These are phyloP conservation scores for Myioborus melanocephalus DNA, from an alignment of 2,797 vertebrate species.

Conservation along the genomic window DNA sequence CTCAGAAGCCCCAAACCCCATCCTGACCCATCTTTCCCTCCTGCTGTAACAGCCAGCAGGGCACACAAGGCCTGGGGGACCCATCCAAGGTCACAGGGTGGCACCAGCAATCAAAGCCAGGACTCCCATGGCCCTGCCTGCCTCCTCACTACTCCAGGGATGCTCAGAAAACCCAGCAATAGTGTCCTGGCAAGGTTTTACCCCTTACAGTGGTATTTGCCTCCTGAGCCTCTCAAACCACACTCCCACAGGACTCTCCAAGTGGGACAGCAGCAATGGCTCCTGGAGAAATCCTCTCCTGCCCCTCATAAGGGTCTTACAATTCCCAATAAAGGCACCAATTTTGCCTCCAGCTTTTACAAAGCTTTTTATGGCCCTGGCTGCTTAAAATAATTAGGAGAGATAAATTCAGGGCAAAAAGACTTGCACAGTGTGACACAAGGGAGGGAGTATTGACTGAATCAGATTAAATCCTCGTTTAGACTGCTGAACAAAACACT, in stretches of 20 bases:
- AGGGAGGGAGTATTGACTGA: background rate
- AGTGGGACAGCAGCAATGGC: background rate
- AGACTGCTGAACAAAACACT: background rate
- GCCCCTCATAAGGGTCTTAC: background rate
- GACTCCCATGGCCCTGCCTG: fast-evolving
- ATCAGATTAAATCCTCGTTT: background rate
- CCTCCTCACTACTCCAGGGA: background rate
- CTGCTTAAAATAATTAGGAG: constrained; percentile 60
- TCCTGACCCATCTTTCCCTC: background rate
- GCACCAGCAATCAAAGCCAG: background rate
- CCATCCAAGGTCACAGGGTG: background rate
- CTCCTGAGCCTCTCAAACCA: background rate
- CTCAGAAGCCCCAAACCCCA: background rate
- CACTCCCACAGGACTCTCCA: background rate
- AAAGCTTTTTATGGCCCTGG: constrained; percentile 48
- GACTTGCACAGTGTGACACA: background rate
- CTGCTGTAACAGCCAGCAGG: background rate
- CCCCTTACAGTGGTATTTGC: background rate
- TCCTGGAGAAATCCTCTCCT: background rate
- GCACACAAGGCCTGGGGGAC: background rate
- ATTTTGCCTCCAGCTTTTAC: constrained; percentile 48
- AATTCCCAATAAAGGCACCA: constrained; percentile 7
- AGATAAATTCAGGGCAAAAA: constrained; percentile 46
- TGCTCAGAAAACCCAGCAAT: background rate
- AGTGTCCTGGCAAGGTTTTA: background rate